Evolutionary conservation across 2,113 vertebrate species (phyloP), one percentile per base, ranked within the genome.

Genomic region (Xyrauchen texanus): DNA sequence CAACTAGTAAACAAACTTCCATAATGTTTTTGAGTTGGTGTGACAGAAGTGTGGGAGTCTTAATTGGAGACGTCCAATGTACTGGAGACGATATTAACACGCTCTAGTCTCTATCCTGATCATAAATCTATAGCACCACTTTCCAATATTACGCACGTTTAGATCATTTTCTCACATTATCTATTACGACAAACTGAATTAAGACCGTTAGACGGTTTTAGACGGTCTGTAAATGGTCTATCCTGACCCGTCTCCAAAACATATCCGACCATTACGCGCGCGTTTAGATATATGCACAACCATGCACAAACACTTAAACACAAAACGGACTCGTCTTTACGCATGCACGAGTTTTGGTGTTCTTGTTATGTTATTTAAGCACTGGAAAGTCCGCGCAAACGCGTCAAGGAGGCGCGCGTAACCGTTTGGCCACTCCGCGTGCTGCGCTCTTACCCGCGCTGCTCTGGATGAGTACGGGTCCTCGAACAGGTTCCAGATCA

Each of bases 381-480:
- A 34, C 61, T 52, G 16, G 12, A n/a, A 21, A 15, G 13, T 13
- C n/a, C 2, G 6, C 8, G 51, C 63, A 16, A 55, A 42, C 3
- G 52, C n/a, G 44, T 47, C 60, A 55, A 76, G 74, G 15, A 77
- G 44, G 44, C 46, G 15, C 5, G 21, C 55, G 67, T 15, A 62
- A 60, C 46, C 51, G 57, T 74, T 64, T 71, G 58, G 47, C 8
- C 47, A 65, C 72, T 62, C 21, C 80, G 12, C 52, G 71, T 71
- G 85, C 16, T 51, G 86, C 87, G 81, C 79, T 53, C 92, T 93
- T 96, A 98, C 97, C 96, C 98, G 90, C 81, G 98, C 98, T 0
- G 97, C 95, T 89, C 95, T 90, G 82, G 97, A 98, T 6, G 97
- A 98, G 88, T 98, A 98, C 7, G 97, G 97, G 72, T 98, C 96